Evolutionary conservation across 1,140 invertebrate species (phyloP).

Genomic region (Limonius californicus): DNA sequence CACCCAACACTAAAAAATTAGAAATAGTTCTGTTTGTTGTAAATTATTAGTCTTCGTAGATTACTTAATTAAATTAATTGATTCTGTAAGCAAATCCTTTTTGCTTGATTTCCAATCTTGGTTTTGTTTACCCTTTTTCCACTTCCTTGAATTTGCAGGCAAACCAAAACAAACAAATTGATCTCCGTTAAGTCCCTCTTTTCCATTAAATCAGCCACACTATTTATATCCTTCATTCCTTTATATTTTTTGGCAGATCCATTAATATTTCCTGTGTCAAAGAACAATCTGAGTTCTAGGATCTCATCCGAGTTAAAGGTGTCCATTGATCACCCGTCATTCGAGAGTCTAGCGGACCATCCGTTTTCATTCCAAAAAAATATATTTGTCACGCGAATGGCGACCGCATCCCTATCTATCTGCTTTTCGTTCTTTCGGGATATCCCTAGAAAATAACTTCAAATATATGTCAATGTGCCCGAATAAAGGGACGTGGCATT

Average conservation of each 20-base stretch:
- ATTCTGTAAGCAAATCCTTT: too few relatives aligned
- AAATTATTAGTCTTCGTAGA: too few relatives aligned
- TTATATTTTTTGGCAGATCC: constrained; percentile 24
- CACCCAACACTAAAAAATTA: too few relatives aligned
- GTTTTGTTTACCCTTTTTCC: too few relatives aligned
- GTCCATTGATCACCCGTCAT: constrained; percentile 28
- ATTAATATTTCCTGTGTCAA: constrained; percentile 24
- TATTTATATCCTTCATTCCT: constrained; percentile 17
- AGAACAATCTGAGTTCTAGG: constrained; percentile 25
- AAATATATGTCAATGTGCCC: background rate
- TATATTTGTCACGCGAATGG: constrained; percentile 18
- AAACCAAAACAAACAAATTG: too few relatives aligned
- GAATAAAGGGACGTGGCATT: background rate
- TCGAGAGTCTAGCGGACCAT: constrained; percentile 19
- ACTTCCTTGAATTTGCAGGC: too few relatives aligned
- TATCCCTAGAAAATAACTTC: background rate
- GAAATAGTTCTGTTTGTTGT: too few relatives aligned
- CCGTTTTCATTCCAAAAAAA: constrained; percentile 20
- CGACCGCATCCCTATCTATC: background rate
- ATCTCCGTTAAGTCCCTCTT: too few relatives aligned
- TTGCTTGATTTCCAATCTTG: too few relatives aligned
- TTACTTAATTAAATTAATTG: too few relatives aligned
- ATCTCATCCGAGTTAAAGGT: constrained; percentile 25
- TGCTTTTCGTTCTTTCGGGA: background rate
- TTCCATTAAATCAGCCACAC: background rate